These are phyloP conservation scores for Campylorhamphus procurvoides DNA, from an alignment of 2,113 vertebrate species.

Conservation along the genomic window DNA sequence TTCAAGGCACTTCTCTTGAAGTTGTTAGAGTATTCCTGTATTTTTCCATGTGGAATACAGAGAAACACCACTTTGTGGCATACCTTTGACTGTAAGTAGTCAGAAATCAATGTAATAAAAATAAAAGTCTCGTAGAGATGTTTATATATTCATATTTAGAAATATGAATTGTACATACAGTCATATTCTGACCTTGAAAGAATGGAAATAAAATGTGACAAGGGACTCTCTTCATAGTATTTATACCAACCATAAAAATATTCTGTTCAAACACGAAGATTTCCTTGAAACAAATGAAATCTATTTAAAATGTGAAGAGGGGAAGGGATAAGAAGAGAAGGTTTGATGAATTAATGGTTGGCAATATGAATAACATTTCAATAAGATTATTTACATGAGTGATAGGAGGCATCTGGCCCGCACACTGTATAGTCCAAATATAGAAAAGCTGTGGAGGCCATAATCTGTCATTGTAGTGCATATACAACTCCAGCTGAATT, in stretches of 20 bases:
- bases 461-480: slow-evolving; percentile 35
- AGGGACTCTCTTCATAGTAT: not conserved
- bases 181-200: slow-evolving; percentile 59
- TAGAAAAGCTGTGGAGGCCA: slow-evolving; percentile 53
- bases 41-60: slow-evolving; percentile 22
- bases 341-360: slow-evolving; percentile 31
- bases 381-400: slow-evolving; percentile 39
- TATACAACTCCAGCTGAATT: slow-evolving; percentile 14
- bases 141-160: slow-evolving; percentile 57
- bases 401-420: slow-evolving; percentile 44
- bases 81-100: not conserved
- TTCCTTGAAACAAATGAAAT: slow-evolving; percentile 50
- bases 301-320: slow-evolving; percentile 42
- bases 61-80: not conserved
- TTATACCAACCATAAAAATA: slow-evolving; percentile 32
- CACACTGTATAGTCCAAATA: slow-evolving; percentile 26
- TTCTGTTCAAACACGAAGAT: slow-evolving; percentile 1
- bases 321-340: slow-evolving; percentile 40
- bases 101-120: slow-evolving; percentile 65
- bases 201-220: slow-evolving; percentile 24
- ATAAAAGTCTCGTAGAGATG: slow-evolving; percentile 32
- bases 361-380: slow-evolving; percentile 33
- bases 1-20: not conserved
- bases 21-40: slow-evolving; percentile 1
- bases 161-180: slow-evolving; percentile 38